Conservation (phyloP, 2,797 vertebrate species). For the Sebastes vulpes region DNA sequence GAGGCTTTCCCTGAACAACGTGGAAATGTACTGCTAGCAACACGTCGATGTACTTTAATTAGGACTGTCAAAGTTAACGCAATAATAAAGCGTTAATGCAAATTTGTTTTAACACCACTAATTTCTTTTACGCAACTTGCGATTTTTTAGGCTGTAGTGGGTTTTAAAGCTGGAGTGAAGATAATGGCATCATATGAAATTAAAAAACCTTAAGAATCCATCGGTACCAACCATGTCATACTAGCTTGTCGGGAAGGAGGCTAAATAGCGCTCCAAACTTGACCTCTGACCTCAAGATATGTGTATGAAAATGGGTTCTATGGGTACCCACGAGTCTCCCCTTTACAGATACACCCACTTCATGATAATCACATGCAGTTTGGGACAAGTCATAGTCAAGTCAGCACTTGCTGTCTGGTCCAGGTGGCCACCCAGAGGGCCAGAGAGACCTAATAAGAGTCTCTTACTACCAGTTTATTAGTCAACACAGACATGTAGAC, state of each 20-base stretch:
- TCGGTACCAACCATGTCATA: not conserved
- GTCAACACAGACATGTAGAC: not conserved
- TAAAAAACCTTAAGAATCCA: not conserved
- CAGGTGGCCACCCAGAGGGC: not conserved
- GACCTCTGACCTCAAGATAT: not conserved
- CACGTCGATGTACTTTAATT: not conserved
- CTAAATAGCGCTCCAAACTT: not conserved
- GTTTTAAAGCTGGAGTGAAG: not conserved
- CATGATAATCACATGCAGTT: no score
- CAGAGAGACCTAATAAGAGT: not conserved
- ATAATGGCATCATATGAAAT: not conserved
- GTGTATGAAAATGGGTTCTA: no score
- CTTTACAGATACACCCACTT: no score
- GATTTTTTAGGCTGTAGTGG: not conserved
- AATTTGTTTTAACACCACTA: not conserved
- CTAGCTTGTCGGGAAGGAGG: not conserved
- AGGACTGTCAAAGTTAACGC: not conserved
- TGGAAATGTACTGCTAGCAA: not conserved
- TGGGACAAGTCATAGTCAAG: no score
- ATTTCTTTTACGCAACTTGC: not conserved
- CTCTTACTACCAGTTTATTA: not conserved
- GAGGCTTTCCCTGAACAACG: not conserved
- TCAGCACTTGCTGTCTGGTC: not conserved
- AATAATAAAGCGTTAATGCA: not conserved
- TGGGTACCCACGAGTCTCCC: no score